Conservation (phyloP, 2,888 invertebrate genomes). For the Cordylochernes scorpioides region DNA sequence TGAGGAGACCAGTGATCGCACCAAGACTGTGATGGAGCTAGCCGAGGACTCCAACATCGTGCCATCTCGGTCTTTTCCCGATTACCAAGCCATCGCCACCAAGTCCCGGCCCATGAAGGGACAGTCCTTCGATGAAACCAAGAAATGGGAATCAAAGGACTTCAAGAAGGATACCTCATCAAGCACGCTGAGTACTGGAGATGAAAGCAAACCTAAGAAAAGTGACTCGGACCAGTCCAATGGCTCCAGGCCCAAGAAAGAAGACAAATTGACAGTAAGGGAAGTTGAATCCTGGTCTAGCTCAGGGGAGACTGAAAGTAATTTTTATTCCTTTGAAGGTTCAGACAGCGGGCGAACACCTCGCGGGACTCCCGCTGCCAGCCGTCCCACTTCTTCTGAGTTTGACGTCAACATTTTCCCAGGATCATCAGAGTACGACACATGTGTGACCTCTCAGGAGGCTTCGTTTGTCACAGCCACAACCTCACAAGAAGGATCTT, state of each 20-base stretch:
- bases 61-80: too few relatives aligned
- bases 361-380: slow-evolving; percentile 27
- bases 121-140: neutral
- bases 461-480: slow-evolving; percentile 33
- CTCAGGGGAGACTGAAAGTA: slow-evolving; percentile 45
- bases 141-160: neutral
- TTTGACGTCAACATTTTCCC: slow-evolving; percentile 31
- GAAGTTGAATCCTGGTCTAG: slow-evolving; percentile 56
- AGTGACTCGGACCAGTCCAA: slow-evolving; percentile 8
- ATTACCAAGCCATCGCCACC: too few relatives aligned
- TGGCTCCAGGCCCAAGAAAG: slow-evolving; percentile 6
- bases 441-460: slow-evolving; percentile 43
- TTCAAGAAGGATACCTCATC: neutral
- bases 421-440: slow-evolving; percentile 47
- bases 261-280: slow-evolving; percentile 39
- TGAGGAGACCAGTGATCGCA: too few relatives aligned
- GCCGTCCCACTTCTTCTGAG: slow-evolving; percentile 61
- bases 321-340: slow-evolving; percentile 62
- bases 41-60: too few relatives aligned
- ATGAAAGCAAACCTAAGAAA: slow-evolving; percentile 6
- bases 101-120: too few relatives aligned
- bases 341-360: slow-evolving; percentile 27
- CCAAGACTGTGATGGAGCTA: too few relatives aligned
- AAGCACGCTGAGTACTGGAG: neutral
- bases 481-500: slow-evolving; percentile 43